These are phyloP conservation scores for Bombylius discolor DNA, from an alignment of 2,888 invertebrate genomes.

Conservation along the genomic window DNA sequence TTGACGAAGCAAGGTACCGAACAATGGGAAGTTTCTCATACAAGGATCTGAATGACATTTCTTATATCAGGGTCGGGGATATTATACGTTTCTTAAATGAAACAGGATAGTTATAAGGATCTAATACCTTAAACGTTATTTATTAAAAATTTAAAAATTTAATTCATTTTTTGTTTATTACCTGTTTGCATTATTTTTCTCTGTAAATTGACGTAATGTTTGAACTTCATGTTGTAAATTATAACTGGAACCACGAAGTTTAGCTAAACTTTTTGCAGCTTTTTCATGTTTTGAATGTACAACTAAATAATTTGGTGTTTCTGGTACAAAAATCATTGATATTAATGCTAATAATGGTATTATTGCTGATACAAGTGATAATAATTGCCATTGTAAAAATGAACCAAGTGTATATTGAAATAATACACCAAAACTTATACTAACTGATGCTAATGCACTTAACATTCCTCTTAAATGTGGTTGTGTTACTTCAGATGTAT, in stretches of 20 bases:
- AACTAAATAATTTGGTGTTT: slow-evolving; percentile 59
- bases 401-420: slow-evolving; percentile 49
- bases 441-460: slow-evolving; percentile 56
- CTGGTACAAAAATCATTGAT: slow-evolving; percentile 51
- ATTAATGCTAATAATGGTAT: slow-evolving; percentile 47
- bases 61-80: no score
- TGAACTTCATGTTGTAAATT: slow-evolving; percentile 49
- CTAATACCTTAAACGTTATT: no score
- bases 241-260: slow-evolving; percentile 48
- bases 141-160: no score
- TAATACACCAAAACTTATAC: slow-evolving; percentile 58
- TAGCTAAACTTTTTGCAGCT: slow-evolving; percentile 44
- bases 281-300: slow-evolving; percentile 45
- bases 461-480: slow-evolving; percentile 63
- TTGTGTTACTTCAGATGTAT: slow-evolving; percentile 58
- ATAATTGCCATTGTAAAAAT: slow-evolving; percentile 46
- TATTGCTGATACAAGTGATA: slow-evolving; percentile 49
- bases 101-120: no score
- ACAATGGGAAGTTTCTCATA: no score
- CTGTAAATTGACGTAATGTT: slow-evolving; percentile 45
- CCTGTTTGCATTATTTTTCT: slow-evolving; percentile 45
- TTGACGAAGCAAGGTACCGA: no score
- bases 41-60: no score
- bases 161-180: not conserved
- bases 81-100: no score